These are phyloP conservation scores for Neodiprion lecontei DNA, from an alignment of 1,140 invertebrate species.

Conservation along the genomic window DNA sequence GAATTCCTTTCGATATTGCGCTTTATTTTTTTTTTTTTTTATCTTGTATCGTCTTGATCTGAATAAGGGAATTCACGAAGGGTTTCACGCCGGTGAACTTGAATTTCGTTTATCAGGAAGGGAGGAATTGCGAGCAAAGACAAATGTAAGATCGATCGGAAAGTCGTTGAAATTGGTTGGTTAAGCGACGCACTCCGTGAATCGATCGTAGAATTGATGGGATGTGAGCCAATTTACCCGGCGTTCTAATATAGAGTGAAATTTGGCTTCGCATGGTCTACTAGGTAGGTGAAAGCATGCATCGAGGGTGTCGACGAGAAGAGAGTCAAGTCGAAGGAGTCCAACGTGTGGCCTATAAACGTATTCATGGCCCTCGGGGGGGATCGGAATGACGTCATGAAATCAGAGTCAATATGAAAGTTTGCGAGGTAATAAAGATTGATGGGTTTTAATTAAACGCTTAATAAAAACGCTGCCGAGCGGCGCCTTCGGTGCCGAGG, in stretches of 20 bases:
- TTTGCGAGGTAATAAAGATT: conserved; percentile 53
- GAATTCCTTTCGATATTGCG: too few relatives aligned
- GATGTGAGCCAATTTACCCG: not conserved
- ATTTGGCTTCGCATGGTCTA: not conserved
- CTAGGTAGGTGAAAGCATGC: not conserved
- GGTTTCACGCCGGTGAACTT: too few relatives aligned
- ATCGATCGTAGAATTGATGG: too few relatives aligned
- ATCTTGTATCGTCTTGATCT: too few relatives aligned
- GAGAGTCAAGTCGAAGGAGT: not conserved
- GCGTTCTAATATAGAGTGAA: not conserved
- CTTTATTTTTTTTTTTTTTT: too few relatives aligned
- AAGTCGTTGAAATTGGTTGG: too few relatives aligned
- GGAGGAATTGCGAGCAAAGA: too few relatives aligned
- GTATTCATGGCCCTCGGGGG: conserved; percentile 50
- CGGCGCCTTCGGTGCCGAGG: too few relatives aligned
- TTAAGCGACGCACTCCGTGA: too few relatives aligned
- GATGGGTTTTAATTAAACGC: conserved; percentile 57
- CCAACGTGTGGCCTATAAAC: conserved; percentile 40
- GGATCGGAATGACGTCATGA: conserved; percentile 37
- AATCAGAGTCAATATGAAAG: conserved; percentile 52
- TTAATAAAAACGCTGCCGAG: conserved; percentile 34
- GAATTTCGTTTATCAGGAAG: too few relatives aligned
- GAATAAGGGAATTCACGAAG: too few relatives aligned
- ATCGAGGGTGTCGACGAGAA: not conserved
- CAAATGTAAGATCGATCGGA: too few relatives aligned